phyloP scores from a whole-genome alignment of 2,797 vertebrate species.

The Cuniculus paca region DNA sequence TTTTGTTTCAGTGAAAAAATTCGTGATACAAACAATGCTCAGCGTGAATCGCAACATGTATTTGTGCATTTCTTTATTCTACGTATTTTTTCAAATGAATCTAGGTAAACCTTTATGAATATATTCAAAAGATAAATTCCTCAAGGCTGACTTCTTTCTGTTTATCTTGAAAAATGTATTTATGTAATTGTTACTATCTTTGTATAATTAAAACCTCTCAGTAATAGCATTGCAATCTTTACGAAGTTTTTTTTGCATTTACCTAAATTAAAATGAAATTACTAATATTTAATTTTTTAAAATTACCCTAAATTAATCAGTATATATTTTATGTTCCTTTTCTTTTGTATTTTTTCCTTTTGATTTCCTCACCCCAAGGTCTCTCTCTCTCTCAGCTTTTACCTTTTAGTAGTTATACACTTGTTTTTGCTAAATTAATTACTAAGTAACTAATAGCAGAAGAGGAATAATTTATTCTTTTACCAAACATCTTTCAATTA shows the following conservation, averaged over 20 bases:
- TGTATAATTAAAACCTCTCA: not conserved
- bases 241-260: not conserved
- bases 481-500: not conserved
- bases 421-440: not conserved
- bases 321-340: not conserved
- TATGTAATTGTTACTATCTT: not conserved
- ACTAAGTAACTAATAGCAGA: not conserved
- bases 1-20: not conserved
- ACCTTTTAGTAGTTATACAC: not conserved
- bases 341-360: not conserved
- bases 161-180: not conserved
- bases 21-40: not conserved
- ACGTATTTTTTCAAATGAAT: not conserved
- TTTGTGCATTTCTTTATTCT: not conserved
- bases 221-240: not conserved
- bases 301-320: not conserved
- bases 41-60: not conserved
- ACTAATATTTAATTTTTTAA: not conserved
- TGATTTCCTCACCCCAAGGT: rapidly evolving
- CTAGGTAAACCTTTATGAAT: not conserved
- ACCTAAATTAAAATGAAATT: not conserved
- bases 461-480: not conserved
- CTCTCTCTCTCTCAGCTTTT: not conserved
- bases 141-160: not conserved
- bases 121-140: not conserved